phyloP scores from a whole-genome alignment of 2,888 invertebrate genomes.

The Philopedon plagiatum region DNA sequence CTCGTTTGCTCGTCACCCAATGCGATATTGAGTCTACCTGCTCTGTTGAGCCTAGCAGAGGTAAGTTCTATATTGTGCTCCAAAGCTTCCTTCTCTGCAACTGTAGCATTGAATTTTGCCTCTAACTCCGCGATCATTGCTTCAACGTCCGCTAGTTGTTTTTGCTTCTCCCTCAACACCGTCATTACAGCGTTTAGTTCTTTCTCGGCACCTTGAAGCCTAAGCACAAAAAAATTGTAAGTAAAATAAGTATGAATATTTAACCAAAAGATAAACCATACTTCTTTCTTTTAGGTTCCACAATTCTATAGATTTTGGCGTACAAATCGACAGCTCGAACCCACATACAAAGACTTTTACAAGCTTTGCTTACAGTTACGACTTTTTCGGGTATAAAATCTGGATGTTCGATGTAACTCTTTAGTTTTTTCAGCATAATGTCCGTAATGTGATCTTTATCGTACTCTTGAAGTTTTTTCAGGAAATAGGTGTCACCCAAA shows the following conservation, averaged over 20 bases:
- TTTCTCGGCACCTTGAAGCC: conserved; percentile 83
- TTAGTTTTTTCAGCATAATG: conserved; percentile 81
- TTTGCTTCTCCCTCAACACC: conserved; percentile 84
- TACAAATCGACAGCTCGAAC: conserved; percentile 92
- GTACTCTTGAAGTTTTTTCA: conserved; percentile 85
- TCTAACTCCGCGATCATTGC: conserved; percentile 73
- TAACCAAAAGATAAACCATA: conserved; percentile 61
- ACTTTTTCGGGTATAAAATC: conserved; percentile 89
- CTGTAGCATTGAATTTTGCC: conserved; percentile 79
- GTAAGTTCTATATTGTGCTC: conserved; percentile 84
- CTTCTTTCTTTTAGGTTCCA: conserved; percentile 90
- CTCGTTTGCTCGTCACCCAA: conserved; percentile 88
- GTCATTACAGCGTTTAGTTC: conserved; percentile 84
- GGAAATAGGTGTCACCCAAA: conserved; percentile 86
- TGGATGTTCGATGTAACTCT: conserved; percentile 86
- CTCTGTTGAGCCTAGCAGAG: conserved; percentile 83
- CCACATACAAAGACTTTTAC: conserved; percentile 93
- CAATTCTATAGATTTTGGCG: conserved; percentile 87
- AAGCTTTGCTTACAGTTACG: conserved; percentile 89
- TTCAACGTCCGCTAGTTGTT: conserved; percentile 86
- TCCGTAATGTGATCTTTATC: conserved; percentile 92
- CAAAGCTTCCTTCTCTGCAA: conserved; percentile 82
- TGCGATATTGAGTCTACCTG: conserved; percentile 88
- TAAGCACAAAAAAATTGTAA: conserved; percentile 58
- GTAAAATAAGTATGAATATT: not conserved